phyloP scores from a whole-genome alignment of 2,888 invertebrate genomes.

The Pristionchus mayeri region DNA sequence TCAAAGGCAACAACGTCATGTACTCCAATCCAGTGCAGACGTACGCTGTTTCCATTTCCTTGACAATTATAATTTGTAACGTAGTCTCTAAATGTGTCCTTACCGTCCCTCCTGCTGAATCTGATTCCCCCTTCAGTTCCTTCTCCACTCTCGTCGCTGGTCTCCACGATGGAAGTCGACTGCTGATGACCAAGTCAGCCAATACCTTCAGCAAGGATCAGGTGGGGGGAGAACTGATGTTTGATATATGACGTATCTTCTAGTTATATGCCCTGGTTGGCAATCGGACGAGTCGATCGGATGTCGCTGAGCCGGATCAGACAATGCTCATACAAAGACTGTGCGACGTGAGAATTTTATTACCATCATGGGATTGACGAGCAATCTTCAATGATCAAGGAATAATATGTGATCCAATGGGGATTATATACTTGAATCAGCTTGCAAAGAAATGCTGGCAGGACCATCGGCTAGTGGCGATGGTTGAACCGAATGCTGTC shows the following conservation, averaged over 20 bases:
- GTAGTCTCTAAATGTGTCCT: not conserved
- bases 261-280: not conserved
- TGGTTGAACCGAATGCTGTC: slow-evolving; percentile 29
- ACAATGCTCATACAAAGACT: not conserved
- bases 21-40: not conserved
- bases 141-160: not conserved
- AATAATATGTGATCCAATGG: no score
- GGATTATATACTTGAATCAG: no score
- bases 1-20: not conserved
- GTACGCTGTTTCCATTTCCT: not conserved
- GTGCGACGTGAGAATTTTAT: slow-evolving; percentile 11
- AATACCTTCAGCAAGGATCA: not conserved
- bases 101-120: not conserved
- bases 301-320: slow-evolving; percentile 30
- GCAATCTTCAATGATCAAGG: no score
- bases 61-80: not conserved
- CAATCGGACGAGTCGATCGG: slow-evolving; percentile 7
- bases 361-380: no score
- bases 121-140: not conserved
- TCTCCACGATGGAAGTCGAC: not conserved
- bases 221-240: not conserved
- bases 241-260: not conserved
- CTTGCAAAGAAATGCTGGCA: no score
- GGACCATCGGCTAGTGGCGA: not conserved
- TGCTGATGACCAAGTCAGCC: slow-evolving; percentile 24